Evolutionary conservation across 64 coral and sea anemone species (phyloP), one percentile per base, ranked within the genome.

Genomic region (Anthopleura sola): DNA sequence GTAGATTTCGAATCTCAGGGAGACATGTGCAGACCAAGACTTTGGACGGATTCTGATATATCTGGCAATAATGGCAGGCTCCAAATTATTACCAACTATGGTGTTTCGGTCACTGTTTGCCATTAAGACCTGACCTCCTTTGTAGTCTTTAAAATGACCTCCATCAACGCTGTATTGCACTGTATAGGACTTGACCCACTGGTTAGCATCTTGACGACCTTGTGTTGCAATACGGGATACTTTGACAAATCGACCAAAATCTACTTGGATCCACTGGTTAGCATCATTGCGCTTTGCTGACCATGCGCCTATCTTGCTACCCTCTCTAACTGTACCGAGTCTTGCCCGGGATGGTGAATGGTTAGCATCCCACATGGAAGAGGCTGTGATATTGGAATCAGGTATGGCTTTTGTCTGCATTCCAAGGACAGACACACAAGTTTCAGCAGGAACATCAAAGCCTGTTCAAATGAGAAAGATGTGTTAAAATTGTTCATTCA

Each of bases 181-280:
- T 4, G 37, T 64, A 75, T 80, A 91, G 1, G n/a, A 44, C 36
- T 68, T 85, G 0, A 91, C 75, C 89, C 89, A 91, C n/a, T 91
- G 89, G 49, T 81, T 86, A 69, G 37, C 12, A 1, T 91, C 89
- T 17, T 91, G 68, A 20, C 89, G 89, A 20, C 89, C 89, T 74
- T 91, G 89, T 29, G 75, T 91, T 34, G 26, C 80, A 6, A 83
- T 40, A 12, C 80, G 21, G 0, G 80, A 54, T 24, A 83, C 80
- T 38, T 83, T 79, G 23, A 37, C 84, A 69, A 81, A 84, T 75
- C 60, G 26, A 3, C 16, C 85, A 26, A 91, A 81, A 62, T 91
- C 89, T 55, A 91, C 78, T 83, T 91, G 40, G 40, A 82, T 48
- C 80, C 80, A 82, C 24, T 82, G 80, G 40, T 21, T 17, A 16